Evolutionary conservation across 1,140 invertebrate genomes (phyloP), one percentile per base, ranked within the genome.

Genomic region (Grapholita molesta): DNA sequence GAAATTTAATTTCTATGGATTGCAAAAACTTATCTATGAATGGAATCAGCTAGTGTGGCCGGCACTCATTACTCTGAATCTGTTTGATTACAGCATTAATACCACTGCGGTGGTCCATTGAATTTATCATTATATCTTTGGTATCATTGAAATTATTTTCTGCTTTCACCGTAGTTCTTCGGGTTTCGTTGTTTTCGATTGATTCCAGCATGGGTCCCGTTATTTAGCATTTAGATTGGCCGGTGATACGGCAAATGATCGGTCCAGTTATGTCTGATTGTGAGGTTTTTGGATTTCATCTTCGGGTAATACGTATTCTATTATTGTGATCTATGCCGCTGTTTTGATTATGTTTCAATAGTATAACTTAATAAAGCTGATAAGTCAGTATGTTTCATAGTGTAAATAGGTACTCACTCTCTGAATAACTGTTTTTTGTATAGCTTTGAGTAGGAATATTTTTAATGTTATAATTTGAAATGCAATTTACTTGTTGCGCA

Each of bases 211-310:
- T 28, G 24, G 23, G 25, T 61, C 42, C 57, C 68, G 68, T 69
- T 69, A 69, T 28, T 48, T 48, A 69, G 57, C 67, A 69, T 69
- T 71, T 67, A 42, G 76, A 80, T 80, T 76, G 71, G 24, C 52
- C 67, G 55, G 25, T 75, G 76, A 79, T 78, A 81, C 70, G 67
- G 72, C 76, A 78, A 76, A 79, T 71, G 64, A 76, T 72, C 71
- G 75, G 53, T 78, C 77, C 75, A 84, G 76, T 84, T 84, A 77
- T 67, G 67, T 71, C 32, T 73, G 72, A 78, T 84, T 80, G 77
- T 79, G 73, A 69, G 72, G 75, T 80, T 76, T 71, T 76, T 72
- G 70, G 68, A 73, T 70, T 79, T 73, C 71, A 79, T 79, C 76
- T 66, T 38, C 42, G 21, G 42, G 55, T 61, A 61, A 61, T 61